phyloP scores from a whole-genome alignment of 2,797 vertebrate species.

The Sparus aurata region DNA sequence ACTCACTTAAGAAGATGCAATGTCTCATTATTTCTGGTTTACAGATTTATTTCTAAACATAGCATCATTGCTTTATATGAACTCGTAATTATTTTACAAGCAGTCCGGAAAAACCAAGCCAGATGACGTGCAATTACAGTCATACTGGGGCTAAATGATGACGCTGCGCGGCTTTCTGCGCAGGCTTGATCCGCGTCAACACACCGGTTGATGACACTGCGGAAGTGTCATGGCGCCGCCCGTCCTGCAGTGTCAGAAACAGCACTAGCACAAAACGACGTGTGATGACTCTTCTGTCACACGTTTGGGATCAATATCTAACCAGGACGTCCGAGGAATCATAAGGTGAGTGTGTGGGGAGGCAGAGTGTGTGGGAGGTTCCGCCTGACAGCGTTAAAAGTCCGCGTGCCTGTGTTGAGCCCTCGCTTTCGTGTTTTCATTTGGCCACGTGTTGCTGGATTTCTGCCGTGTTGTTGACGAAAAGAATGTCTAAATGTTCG shows the following conservation, averaged over 20 bases:
- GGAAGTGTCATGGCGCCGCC: conserved; percentile 75
- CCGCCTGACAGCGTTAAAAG: fast-evolving
- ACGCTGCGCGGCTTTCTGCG: conserved; percentile 30
- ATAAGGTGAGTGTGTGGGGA: conserved; percentile 50
- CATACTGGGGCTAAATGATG: no score
- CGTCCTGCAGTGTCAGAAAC: conserved; percentile 32
- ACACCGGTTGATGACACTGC: conserved; percentile 28
- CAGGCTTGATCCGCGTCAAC: conserved; percentile 58
- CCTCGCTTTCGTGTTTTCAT: conserved; percentile 27
- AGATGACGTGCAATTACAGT: no score
- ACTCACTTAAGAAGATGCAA: no score
- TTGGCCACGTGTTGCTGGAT: conserved; percentile 72
- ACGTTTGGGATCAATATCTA: not conserved
- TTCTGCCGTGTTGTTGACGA: conserved; percentile 3
- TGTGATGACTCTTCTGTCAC: conserved; percentile 12
- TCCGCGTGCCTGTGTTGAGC: not conserved
- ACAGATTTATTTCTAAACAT: no score
- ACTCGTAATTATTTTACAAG: no score
- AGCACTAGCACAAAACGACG: conserved; percentile 1
- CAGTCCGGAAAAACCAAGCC: no score
- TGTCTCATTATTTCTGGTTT: no score
- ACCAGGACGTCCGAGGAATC: conserved; percentile 3
- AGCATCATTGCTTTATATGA: no score
- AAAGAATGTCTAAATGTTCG: not conserved
- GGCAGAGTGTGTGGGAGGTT: fast-evolving